Conservation (phyloP, 2,797 vertebrate species). For the Siniperca obscura region DNA sequence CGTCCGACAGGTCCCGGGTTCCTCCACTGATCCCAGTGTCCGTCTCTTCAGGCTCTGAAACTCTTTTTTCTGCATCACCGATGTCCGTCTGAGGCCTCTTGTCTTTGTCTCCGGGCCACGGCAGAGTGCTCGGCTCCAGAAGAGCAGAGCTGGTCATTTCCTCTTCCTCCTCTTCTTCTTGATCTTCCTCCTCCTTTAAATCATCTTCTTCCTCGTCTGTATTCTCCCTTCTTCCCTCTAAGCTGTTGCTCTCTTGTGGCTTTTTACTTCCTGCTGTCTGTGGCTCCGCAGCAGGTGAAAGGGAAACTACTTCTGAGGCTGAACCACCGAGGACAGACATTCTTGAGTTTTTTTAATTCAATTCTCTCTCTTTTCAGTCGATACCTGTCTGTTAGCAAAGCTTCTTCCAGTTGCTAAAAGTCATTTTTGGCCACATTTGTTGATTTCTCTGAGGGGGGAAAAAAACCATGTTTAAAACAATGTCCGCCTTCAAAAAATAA, state of each 20-base stretch:
- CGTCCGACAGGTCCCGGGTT: constrained; percentile 63
- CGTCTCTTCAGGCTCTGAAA: constrained; percentile 37
- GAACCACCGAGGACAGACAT: constrained; percentile 67
- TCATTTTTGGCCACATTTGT: constrained; percentile 37
- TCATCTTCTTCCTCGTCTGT: constrained; percentile 21
- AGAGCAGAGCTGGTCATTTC: constrained; percentile 53
- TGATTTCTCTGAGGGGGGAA: constrained; percentile 19
- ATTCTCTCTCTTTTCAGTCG: constrained; percentile 7
- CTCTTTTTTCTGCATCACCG: constrained; percentile 30
- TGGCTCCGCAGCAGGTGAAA: constrained; percentile 34
- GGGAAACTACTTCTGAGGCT: not conserved
- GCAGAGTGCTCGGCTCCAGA: constrained; percentile 76
- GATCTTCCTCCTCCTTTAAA: not conserved
- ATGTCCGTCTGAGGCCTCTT: constrained; percentile 27
- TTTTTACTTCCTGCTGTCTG: constrained; percentile 28
- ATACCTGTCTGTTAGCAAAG: constrained; percentile 8
- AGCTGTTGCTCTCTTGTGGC: not conserved
- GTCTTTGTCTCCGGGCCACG: constrained; percentile 65
- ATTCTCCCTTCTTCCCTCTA: constrained; percentile 14
- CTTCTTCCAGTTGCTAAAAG: not conserved
- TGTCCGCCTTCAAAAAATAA: not conserved
- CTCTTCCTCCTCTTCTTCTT: constrained; percentile 10
- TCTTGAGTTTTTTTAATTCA: not conserved
- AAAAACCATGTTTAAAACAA: constrained; percentile 8
- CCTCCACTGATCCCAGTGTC: constrained; percentile 55